These are phyloP conservation scores for Proterorhinus semilunaris DNA, from an alignment of 2,113 vertebrate species.

Conservation along the genomic window DNA sequence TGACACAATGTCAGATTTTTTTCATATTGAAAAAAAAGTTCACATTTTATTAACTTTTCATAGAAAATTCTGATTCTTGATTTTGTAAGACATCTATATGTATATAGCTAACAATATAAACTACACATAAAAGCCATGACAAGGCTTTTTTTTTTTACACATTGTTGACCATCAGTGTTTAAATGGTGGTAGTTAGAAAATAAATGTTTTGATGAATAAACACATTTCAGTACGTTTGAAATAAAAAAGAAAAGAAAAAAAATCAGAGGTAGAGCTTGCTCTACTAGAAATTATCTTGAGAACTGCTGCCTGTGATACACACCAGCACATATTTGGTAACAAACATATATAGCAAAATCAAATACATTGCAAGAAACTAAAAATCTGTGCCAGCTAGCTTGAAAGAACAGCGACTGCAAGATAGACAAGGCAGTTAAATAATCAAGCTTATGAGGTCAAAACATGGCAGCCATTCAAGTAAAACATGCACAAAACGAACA, in stretches of 20 bases:
- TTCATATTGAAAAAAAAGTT: slow-evolving; percentile 76
- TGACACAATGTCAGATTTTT: slow-evolving; percentile 70
- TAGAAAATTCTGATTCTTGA: slow-evolving; percentile 63
- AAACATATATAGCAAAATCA: slow-evolving; percentile 65
- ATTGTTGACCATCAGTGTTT: slow-evolving; percentile 56
- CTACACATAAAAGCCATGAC: slow-evolving; percentile 64
- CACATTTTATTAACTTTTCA: slow-evolving; percentile 76
- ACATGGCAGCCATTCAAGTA: slow-evolving; percentile 97
- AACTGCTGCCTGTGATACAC: slow-evolving; percentile 50
- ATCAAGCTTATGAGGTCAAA: slow-evolving; percentile 88
- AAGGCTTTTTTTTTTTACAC: slow-evolving; percentile 47
- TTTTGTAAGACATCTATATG: slow-evolving; percentile 67
- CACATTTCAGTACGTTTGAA: slow-evolving; percentile 39
- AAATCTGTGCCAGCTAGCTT: slow-evolving; percentile 53
- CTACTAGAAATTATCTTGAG: slow-evolving; percentile 53
- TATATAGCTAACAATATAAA: slow-evolving; percentile 56
- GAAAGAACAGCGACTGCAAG: slow-evolving; percentile 59
- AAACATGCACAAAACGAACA: slow-evolving; percentile 75
- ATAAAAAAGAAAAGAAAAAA: slow-evolving; percentile 34
- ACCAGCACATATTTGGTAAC: slow-evolving; percentile 73
- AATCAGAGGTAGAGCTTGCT: slow-evolving; percentile 55
- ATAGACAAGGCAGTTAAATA: slow-evolving; percentile 68
- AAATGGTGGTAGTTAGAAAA: slow-evolving; percentile 37
- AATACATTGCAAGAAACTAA: slow-evolving; percentile 50
- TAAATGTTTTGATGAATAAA: slow-evolving; percentile 31